Conservation (phyloP, 2,888 invertebrate species). For the Aphodius sticticus region DNA sequence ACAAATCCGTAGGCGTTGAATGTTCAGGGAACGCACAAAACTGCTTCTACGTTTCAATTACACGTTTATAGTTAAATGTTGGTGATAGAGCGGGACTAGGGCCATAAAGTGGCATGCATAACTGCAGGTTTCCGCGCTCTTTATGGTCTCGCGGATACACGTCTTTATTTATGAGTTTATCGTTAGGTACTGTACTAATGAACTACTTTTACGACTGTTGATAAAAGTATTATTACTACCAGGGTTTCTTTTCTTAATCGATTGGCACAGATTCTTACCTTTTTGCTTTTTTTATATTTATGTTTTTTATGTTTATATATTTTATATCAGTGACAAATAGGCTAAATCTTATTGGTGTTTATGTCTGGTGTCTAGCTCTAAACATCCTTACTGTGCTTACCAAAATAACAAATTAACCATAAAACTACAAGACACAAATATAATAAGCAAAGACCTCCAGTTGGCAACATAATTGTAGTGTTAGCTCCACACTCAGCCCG, state of each 20-base stretch:
- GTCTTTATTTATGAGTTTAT: not conserved
- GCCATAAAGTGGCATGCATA: not conserved
- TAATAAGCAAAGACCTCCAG: too few relatives aligned
- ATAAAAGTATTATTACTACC: not conserved
- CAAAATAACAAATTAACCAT: too few relatives aligned
- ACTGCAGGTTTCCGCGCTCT: not conserved
- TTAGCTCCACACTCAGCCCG: too few relatives aligned
- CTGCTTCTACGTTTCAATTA: not conserved
- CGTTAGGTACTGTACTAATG: not conserved
- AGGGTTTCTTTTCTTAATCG: not conserved
- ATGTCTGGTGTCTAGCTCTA: too few relatives aligned
- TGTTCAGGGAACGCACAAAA: not conserved
- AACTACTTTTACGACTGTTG: not conserved
- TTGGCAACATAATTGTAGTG: too few relatives aligned
- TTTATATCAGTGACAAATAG: not conserved
- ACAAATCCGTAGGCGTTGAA: not conserved
- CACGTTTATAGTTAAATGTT: not conserved
- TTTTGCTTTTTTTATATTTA: not conserved
- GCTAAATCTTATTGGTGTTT: too few relatives aligned
- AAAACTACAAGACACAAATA: too few relatives aligned
- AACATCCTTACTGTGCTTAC: too few relatives aligned
- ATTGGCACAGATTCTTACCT: not conserved
- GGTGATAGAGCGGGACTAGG: not conserved
- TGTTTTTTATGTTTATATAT: not conserved
- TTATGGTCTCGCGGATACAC: not conserved